Percentiles rank a stretch among this genome's conserved stretches.
These are phyloP conservation scores for Netelia fuscicornis DNA, from an alignment of 2,888 invertebrate genomes.

Conservation along the genomic window DNA sequence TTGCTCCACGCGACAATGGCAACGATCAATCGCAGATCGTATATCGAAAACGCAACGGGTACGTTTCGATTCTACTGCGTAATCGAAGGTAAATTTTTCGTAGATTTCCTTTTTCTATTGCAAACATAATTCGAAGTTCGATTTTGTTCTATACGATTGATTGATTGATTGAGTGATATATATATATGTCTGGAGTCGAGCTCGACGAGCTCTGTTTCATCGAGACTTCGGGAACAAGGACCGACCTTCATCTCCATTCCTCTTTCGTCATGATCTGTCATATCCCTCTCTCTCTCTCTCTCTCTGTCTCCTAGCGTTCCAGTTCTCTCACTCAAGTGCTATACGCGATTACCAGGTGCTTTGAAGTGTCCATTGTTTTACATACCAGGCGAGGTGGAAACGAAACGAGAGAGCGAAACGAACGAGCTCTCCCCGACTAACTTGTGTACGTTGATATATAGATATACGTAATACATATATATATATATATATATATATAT, in stretches of 20 bases:
- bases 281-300: constrained; percentile 6
- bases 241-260: constrained; percentile 20
- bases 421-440: constrained; percentile 28
- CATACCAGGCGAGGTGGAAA: background rate
- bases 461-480: constrained; percentile 21
- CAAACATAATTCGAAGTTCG: background rate
- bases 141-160: constrained; percentile 17
- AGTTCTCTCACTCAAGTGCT: constrained; percentile 62
- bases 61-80: background rate
- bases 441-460: constrained; percentile 11
- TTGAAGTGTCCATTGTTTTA: constrained; percentile 59
- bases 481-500: constrained; percentile 33
- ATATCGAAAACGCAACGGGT: background rate
- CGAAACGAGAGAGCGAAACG: background rate
- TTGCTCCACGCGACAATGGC: background rate
- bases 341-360: constrained; percentile 53
- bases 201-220: constrained; percentile 26
- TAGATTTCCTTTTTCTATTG: background rate
- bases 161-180: background rate
- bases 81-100: too few species aligned
- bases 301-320: constrained; percentile 37
- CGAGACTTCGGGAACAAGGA: constrained; percentile 58
- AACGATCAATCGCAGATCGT: background rate
- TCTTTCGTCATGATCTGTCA: constrained; percentile 54
- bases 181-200: background rate